Evolutionary conservation across 2,113 vertebrate genomes (phyloP).

Genomic region (Greenwoodochromis staneri): DNA sequence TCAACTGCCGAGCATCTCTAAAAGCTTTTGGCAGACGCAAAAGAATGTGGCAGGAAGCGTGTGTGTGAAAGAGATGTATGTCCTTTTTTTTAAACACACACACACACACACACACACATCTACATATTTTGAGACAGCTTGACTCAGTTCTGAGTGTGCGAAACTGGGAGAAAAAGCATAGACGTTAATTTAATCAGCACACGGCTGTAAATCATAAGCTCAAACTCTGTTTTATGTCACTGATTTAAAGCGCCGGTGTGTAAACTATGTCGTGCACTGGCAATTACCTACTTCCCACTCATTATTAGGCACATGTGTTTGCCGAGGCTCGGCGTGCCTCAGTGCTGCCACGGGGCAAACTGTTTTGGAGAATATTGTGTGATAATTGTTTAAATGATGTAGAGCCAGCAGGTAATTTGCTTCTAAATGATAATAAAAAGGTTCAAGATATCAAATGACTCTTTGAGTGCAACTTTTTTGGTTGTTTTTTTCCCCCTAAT

Average conservation of each 20-base stretch:
- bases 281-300: slow-evolving; percentile 56
- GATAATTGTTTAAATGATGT: slow-evolving; percentile 57
- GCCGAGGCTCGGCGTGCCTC: slow-evolving; percentile 14
- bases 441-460: neutral
- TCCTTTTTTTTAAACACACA: neutral
- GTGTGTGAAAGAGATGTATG: slow-evolving; percentile 59
- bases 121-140: neutral
- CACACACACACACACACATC: neutral
- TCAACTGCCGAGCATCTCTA: slow-evolving; percentile 50
- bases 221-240: slow-evolving; percentile 37
- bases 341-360: slow-evolving; percentile 17
- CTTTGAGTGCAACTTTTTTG: neutral
- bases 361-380: slow-evolving; percentile 32
- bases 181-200: slow-evolving; percentile 43
- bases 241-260: slow-evolving; percentile 46
- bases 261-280: slow-evolving; percentile 45
- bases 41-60: slow-evolving; percentile 53
- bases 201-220: slow-evolving; percentile 45
- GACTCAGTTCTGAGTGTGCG: slow-evolving; percentile 22
- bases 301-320: slow-evolving; percentile 46
- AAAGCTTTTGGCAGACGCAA: slow-evolving; percentile 54
- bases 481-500: neutral
- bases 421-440: neutral
- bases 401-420: neutral
- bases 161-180: slow-evolving; percentile 7